A percentile compares a stretch with the other conserved stretches of the same genome.
Conservation (phyloP, 2,797 vertebrate genomes). For the Leptoclinus maculatus region DNA sequence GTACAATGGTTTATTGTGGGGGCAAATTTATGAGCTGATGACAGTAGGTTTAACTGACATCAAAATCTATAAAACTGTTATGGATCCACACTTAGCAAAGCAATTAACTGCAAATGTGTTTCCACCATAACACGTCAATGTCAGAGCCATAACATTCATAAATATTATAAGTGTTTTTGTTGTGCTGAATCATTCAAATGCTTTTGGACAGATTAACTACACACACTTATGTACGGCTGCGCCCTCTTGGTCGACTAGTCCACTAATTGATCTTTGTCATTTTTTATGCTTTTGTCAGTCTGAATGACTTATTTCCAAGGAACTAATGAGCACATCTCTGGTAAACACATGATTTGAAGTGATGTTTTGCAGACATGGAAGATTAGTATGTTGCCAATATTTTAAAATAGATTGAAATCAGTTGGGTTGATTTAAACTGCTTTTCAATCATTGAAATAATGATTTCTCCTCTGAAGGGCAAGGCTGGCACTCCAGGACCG, state of each 20-base stretch:
- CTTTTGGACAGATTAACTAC: not conserved
- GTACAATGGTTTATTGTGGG: not conserved
- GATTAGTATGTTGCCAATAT: not conserved
- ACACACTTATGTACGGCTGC: not conserved
- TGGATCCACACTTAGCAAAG: not conserved
- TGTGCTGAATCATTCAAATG: conserved; percentile 1
- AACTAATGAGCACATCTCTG: not conserved
- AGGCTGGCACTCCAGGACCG: conserved; percentile 90
- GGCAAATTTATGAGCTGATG: not conserved
- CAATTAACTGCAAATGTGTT: not conserved
- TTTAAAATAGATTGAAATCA: not conserved
- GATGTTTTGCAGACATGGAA: not conserved
- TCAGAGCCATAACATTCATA: not conserved
- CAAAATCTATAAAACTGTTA: not conserved
- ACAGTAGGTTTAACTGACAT: not conserved
- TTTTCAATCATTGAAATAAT: conserved; percentile 3
- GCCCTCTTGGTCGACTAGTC: no score
- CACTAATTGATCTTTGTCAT: not conserved
- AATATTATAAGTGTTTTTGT: not conserved
- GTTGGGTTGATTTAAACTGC: not conserved
- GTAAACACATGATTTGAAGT: not conserved
- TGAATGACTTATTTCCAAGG: not conserved
- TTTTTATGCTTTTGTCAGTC: not conserved
- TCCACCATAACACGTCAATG: not conserved
- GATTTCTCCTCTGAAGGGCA: conserved; percentile 86